Evolutionary conservation across 1,140 invertebrate genomes (phyloP), one percentile per base, ranked within the genome.

Genomic region (Littorina saxatilis): DNA sequence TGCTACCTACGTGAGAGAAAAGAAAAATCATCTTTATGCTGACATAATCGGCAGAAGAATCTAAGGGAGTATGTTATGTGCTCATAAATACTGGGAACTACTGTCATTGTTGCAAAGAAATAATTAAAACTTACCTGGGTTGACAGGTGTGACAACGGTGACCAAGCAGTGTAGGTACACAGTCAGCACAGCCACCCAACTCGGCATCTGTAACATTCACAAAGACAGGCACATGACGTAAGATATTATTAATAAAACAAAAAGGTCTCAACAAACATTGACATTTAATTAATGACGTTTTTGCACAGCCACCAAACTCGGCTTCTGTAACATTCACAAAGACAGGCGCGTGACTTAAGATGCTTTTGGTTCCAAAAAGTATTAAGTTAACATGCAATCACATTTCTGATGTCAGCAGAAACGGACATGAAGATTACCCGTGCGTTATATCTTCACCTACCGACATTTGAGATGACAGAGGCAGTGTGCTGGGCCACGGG

Each of bases 181-280:
- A 73, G 70, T 50, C 70, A 73, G 70, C 20, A 73, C 70, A 50
- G 43, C 70, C 70, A 73, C 70, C 70, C 70, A 73, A 35, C 70
- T 73, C 70, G 39, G 70, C 70, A 73, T 73, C 70, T 73, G 70
- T 1, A 73, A 47, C 20, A 73, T n/a, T 27, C 23, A 37, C 13
- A 27, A n/a, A 13, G 11, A 40, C 17, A 72, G 17, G 23, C 37
- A 72, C 7, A 27, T 68, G 4, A 27, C 13, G 7, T n/a, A 63
- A 63, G 15, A 68, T 0, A 9, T 15, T 11, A 68, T 13, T 15
- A 1, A 68, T 13, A 1, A 35, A 68, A 29, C 13, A 13, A 68
- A 68, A 68, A 35, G 11, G 37, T 0, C 27, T 23, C 7, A 27
- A 7, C 0, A n/a, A 0, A 4, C 27, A 20, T 50, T 9, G 9